A percentile compares a stretch with the other conserved stretches of the same genome.
Evolutionary conservation across 1,140 invertebrate genomes (phyloP).

Genomic region (Ganaspis sp.): DNA sequence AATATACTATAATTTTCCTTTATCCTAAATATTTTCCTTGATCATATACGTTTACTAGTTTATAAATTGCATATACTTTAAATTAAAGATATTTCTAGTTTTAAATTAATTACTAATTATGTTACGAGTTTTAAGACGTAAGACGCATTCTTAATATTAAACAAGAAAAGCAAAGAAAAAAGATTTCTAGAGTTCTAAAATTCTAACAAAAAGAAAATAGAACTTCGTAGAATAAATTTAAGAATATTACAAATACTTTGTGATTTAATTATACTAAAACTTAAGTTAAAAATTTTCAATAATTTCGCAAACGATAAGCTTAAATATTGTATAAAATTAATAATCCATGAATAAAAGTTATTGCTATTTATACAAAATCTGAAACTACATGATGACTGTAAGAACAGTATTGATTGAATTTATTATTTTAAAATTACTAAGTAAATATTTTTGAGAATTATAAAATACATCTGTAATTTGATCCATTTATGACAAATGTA

Average conservation of each 20-base stretch:
- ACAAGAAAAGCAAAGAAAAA: constrained; percentile 1
- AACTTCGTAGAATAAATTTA: constrained; percentile 14
- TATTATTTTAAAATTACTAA: constrained; percentile 31
- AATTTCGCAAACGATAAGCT: neutral
- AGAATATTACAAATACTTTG: constrained; percentile 8
- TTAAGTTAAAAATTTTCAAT: neutral
- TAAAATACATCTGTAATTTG: constrained; percentile 36
- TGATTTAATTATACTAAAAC: neutral
- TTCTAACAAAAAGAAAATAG: constrained; percentile 38
- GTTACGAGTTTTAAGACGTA: neutral
- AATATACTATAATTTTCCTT: too few relatives aligned
- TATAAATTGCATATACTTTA: neutral
- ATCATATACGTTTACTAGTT: neutral
- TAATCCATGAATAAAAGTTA: constrained; percentile 24
- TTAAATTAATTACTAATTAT: neutral
- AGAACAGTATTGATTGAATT: constrained; percentile 15
- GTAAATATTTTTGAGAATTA: neutral
- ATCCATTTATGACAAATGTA: constrained; percentile 35
- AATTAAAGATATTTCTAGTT: too few relatives aligned
- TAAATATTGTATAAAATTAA: neutral
- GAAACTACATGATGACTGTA: constrained; percentile 29
- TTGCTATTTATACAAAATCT: constrained; percentile 30
- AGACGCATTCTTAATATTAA: constrained; percentile 14
- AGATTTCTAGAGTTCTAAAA: neutral
- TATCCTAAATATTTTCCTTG: too few relatives aligned